Evolutionary conservation across 2,113 vertebrate genomes (phyloP).

Genomic region (Nothoprocta perdicaria): DNA sequence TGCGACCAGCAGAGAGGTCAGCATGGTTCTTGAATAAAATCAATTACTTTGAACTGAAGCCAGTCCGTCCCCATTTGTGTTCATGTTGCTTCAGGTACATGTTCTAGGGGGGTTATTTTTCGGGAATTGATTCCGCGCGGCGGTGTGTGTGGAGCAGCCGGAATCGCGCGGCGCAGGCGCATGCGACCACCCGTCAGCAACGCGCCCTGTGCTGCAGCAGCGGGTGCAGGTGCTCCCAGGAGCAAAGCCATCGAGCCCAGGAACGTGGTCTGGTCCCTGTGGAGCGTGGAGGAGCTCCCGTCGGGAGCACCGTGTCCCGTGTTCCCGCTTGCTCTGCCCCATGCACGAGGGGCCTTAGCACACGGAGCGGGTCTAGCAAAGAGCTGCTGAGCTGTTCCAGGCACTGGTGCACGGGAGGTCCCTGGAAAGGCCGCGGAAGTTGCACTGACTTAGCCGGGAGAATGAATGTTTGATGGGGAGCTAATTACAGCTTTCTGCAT

Average conservation of each 20-base stretch:
- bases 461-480: background rate
- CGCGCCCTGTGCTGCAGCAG: background rate
- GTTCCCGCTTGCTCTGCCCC: background rate
- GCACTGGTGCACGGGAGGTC: background rate
- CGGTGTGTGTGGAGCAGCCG: background rate
- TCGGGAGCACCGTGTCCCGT: background rate
- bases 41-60: background rate
- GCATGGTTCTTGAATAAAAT: background rate
- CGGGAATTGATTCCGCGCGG: fast-evolving
- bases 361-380: background rate
- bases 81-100: background rate
- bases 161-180: background rate
- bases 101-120: background rate
- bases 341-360: background rate
- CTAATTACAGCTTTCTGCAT: background rate
- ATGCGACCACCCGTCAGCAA: background rate
- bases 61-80: background rate
- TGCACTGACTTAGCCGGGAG: background rate
- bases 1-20: background rate
- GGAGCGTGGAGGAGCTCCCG: fast-evolving
- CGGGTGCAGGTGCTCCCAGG: background rate
- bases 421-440: background rate
- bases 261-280: background rate
- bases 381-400: background rate
- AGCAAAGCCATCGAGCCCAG: background rate